These are phyloP conservation scores for Drosophila aldrichi DNA, from an alignment of 2,888 invertebrate genomes.

Conservation along the genomic window DNA sequence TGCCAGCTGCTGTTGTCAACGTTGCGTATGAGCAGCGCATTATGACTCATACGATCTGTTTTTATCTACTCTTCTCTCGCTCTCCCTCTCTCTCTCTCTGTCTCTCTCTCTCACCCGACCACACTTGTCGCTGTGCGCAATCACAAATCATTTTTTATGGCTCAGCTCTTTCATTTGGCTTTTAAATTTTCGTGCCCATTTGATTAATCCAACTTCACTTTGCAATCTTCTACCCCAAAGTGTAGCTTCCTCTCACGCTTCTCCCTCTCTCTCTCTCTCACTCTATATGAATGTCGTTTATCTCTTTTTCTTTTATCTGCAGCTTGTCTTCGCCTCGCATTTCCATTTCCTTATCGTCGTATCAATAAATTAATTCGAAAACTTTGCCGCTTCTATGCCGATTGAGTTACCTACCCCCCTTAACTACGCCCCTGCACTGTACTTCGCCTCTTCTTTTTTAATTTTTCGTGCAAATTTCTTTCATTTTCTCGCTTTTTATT, in stretches of 20 bases:
- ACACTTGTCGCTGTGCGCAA: constrained; percentile 21
- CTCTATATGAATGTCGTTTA: constrained; percentile 41
- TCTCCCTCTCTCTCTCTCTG: neutral
- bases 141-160: constrained; percentile 69
- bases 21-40: constrained; percentile 64
- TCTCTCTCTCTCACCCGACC: constrained; percentile 4
- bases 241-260: neutral
- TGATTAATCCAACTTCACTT: constrained; percentile 60
- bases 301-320: constrained; percentile 44
- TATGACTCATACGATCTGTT: constrained; percentile 39
- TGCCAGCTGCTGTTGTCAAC: constrained; percentile 50
- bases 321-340: constrained; percentile 24
- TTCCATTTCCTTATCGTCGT: constrained; percentile 67
- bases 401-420: constrained; percentile 41
- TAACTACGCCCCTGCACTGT: neutral
- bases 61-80: neutral
- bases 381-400: constrained; percentile 71
- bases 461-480: constrained; percentile 68
- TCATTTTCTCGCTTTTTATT: constrained; percentile 22
- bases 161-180: constrained; percentile 60
- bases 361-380: constrained; percentile 81
- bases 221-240: neutral
- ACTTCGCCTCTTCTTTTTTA: constrained; percentile 33
- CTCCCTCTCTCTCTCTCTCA: constrained; percentile 14
- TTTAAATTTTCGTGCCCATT: constrained; percentile 58